Conservation (phyloP, 2,797 vertebrate species). For the Eulemur coronatus region DNA sequence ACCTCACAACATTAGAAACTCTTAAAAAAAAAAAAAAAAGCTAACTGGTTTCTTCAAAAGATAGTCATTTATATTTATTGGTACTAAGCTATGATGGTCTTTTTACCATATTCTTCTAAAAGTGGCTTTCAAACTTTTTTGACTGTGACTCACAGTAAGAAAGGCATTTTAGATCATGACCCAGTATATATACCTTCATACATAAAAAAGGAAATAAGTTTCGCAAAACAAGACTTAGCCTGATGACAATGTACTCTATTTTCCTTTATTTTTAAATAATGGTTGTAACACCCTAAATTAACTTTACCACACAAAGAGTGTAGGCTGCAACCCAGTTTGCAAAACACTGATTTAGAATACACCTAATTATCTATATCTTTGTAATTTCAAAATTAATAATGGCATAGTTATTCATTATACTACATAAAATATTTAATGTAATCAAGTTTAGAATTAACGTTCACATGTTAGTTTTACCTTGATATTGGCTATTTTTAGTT, state of each 20-base stretch:
- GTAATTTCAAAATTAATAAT: constrained; percentile 5
- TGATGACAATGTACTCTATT: neutral
- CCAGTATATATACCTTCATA: neutral
- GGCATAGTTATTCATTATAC: neutral
- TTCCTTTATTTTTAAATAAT: neutral
- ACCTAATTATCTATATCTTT: neutral
- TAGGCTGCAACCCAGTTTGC: neutral
- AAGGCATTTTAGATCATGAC: neutral
- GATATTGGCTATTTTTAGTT: constrained; percentile 25
- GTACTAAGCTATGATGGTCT: neutral
- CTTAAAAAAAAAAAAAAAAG: neutral
- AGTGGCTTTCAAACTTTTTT: constrained; percentile 8
- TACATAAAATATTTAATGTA: neutral
- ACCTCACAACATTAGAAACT: constrained; percentile 70
- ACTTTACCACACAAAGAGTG: neutral
- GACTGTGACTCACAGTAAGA: neutral
- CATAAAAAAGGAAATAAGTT: neutral
- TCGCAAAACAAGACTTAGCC: neutral
- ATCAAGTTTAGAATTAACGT: constrained; percentile 6
- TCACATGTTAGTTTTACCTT: constrained; percentile 4
- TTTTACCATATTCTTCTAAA: neutral
- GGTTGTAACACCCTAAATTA: neutral
- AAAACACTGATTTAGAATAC: constrained; percentile 7
- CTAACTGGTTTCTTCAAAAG: neutral
- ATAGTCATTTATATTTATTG: neutral